These are phyloP conservation scores for Bactericera cockerelli DNA, from an alignment of 1,140 invertebrate genomes.

Conservation along the genomic window DNA sequence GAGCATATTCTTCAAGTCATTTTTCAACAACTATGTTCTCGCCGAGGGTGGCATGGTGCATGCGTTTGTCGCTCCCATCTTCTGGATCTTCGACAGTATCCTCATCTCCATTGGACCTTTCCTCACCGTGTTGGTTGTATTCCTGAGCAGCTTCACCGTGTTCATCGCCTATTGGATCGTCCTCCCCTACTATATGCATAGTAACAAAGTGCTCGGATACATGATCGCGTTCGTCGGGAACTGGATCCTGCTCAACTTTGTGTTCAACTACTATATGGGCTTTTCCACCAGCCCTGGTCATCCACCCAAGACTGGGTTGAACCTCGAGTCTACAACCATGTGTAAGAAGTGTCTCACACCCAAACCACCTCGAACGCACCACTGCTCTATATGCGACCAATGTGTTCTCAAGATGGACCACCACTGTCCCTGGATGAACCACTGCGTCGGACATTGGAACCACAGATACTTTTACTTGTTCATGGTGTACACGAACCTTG, in stretches of 20 bases:
- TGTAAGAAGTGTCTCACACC: constrained; percentile 90
- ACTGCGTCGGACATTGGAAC: constrained; percentile 89
- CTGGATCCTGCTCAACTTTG: constrained; percentile 79
- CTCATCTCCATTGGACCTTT: constrained; percentile 39
- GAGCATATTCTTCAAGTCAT: no score
- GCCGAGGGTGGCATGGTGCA: constrained; percentile 62
- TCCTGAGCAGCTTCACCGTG: constrained; percentile 63
- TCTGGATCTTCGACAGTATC: constrained; percentile 89
- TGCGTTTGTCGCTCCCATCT: constrained; percentile 73
- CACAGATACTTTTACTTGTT: constrained; percentile 90
- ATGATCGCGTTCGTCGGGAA: constrained; percentile 71
- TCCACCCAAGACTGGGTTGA: constrained; percentile 54
- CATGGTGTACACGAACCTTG: constrained; percentile 75
- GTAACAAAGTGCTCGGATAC: constrained; percentile 46
- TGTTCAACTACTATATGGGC: constrained; percentile 86
- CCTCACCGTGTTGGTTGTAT: constrained; percentile 65
- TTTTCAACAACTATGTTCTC: constrained; percentile 45
- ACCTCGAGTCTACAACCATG: constrained; percentile 72
- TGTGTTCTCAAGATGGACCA: constrained; percentile 97
- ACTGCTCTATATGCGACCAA: constrained; percentile 86
- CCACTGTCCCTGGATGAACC: constrained; percentile 96
- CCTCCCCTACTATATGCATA: constrained; percentile 76
- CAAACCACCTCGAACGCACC: constrained; percentile 87
- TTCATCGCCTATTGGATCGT: constrained; percentile 75
- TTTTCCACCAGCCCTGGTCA: constrained; percentile 64